Evolutionary conservation across 2,797 vertebrate genomes (phyloP).

Genomic region (Mionectes olivaceus): DNA sequence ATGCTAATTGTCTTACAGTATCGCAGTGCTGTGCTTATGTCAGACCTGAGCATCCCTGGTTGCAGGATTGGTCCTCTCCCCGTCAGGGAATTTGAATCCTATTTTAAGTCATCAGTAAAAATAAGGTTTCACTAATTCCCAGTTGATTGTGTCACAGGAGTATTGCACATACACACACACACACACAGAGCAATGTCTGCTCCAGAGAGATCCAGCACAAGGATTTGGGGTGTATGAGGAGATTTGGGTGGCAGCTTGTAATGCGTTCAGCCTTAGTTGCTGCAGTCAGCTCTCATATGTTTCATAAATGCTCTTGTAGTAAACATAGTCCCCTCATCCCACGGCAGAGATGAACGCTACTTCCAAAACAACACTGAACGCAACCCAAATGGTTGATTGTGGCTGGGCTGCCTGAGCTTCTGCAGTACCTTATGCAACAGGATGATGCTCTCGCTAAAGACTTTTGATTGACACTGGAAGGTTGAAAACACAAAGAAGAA

Average conservation of each 20-base stretch:
- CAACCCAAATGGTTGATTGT: background rate
- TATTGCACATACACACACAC: no score
- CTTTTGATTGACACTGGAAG: background rate
- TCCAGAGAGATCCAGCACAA: background rate
- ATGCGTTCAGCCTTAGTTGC: background rate
- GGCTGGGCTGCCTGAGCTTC: background rate
- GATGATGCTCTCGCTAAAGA: background rate
- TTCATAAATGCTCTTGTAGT: background rate
- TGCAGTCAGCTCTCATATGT: background rate
- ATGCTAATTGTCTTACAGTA: background rate
- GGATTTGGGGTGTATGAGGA: background rate
- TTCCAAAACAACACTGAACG: background rate
- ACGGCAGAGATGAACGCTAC: background rate
- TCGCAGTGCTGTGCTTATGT: background rate
- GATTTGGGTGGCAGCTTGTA: background rate
- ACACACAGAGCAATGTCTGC: fast-evolving
- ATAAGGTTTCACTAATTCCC: background rate
- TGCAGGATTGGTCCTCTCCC: background rate
- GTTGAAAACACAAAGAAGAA: background rate
- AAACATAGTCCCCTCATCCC: background rate
- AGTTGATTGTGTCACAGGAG: background rate
- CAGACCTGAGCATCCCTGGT: background rate
- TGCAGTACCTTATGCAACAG: background rate
- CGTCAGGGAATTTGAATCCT: background rate
- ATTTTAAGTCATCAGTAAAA: background rate